Conservation (phyloP, 2,113 vertebrate genomes). For the Camarhynchus parvulus region DNA sequence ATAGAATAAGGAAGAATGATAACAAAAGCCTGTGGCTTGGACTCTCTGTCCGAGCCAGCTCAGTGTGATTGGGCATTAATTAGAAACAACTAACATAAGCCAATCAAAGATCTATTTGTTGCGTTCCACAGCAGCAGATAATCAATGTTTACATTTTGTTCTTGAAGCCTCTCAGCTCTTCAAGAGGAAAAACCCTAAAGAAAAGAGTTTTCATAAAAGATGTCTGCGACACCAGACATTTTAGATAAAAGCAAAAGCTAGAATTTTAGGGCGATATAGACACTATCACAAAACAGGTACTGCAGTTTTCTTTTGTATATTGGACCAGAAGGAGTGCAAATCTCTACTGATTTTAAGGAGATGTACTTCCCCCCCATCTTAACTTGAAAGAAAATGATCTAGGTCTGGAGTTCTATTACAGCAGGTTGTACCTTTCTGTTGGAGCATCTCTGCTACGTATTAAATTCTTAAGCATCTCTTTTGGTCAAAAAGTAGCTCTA, state of each 20-base stretch:
- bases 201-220: too few species aligned
- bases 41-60: too few species aligned
- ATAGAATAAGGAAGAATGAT: too few species aligned
- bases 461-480: neutral
- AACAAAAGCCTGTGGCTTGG: too few species aligned
- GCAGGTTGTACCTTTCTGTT: neutral
- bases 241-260: neutral
- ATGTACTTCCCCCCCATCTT: fast-evolving
- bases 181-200: too few species aligned
- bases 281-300: neutral
- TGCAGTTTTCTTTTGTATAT: neutral
- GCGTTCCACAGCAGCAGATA: too few species aligned
- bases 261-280: neutral
- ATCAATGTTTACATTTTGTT: too few species aligned
- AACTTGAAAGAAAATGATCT: neutral
- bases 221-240: neutral
- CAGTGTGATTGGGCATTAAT: too few species aligned
- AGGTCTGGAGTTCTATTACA: neutral
- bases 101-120: too few species aligned
- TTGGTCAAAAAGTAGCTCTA: neutral
- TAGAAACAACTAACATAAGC: too few species aligned
- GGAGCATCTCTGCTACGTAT: neutral
- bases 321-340: neutral
- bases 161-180: too few species aligned
- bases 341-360: neutral